Base-by-base conservation (phyloP, 1,140 invertebrate genomes). In the Heliconius congener region DNA sequence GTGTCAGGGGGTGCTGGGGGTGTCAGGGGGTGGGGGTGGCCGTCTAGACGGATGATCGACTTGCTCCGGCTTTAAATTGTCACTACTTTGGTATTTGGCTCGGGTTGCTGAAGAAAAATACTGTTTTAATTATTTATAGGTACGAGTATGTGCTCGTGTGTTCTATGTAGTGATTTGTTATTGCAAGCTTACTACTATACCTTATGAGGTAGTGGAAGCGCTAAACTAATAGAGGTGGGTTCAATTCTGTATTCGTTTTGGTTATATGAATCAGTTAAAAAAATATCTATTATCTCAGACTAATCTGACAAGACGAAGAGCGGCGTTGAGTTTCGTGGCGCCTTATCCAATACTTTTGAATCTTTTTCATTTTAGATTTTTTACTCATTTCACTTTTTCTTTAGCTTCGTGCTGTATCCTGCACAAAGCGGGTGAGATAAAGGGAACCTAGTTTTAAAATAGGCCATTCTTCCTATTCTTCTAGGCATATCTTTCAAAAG, bases 1-100 rank as follows among this genome's bases (percentile, higher is more conserved):
- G n/a, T n/a, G n/a, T n/a, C n/a, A n/a, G n/a, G 23, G 23, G 23
- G 23, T 23, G 23, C 23, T 2, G 13, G 23, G 55, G 73, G 73
- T 39, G 52, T 50, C 30, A 27, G 42, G 50, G 39, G 46, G 72
- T 4, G 42, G 9, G 52, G 79, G 50, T 19, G 71, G 37, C 16
- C 34, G 81, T 82, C 81, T 80, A 82, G 81, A 82, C 81, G 71
- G 72, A 73, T 75, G 81, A 80, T 77, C 80, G 77, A 78, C 74
- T 81, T 72, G 70, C 50, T 71, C 73, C 73, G 60, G 71, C 71
- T 76, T 80, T 72, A 74, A 79, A 79, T 73, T 80, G 78, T 80
- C 78, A 76, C 74, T 60, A 66, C 60, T 66, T 27, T 9, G 60
- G 60, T 66, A 66, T 66, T 66, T 66, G 60, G 23, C 60, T 66